A percentile compares a stretch with the other conserved stretches of the same genome.
Evolutionary conservation across 2,113 vertebrate genomes (phyloP).

Genomic region (Bubo bubo): DNA sequence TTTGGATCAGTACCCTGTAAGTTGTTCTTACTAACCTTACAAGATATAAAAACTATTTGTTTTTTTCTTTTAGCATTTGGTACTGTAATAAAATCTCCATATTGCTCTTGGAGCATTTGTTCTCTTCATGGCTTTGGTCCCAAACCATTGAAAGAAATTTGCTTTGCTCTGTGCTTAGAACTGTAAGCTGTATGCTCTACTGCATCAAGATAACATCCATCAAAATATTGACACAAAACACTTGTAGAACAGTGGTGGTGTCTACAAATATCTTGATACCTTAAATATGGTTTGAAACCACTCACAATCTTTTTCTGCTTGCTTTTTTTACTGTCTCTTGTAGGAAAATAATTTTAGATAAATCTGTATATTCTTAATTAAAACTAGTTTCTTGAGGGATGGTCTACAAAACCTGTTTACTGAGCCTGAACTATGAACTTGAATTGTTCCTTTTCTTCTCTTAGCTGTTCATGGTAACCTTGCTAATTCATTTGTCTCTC

Average conservation of each 20-base stretch:
- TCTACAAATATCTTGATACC: not conserved
- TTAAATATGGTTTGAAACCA: not conserved
- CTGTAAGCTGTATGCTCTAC: not conserved
- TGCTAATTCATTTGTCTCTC: not conserved
- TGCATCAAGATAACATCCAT: not conserved
- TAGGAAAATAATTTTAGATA: not conserved
- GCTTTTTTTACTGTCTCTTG: not conserved
- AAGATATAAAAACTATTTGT: not conserved
- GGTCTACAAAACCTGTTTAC: not conserved
- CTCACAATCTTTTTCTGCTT: not conserved
- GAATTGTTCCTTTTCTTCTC: not conserved
- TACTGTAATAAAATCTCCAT: not conserved
- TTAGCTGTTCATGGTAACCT: not conserved
- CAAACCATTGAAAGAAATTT: not conserved
- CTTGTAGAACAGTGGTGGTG: not conserved
- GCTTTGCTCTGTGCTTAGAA: not conserved
- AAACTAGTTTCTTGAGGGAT: not conserved
- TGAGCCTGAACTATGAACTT: not conserved
- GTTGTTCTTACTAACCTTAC: slow-evolving; percentile 24
- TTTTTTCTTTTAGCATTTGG: not conserved
- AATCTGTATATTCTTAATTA: not conserved
- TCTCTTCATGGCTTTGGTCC: not conserved
- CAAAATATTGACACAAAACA: not conserved
- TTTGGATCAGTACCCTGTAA: slow-evolving; percentile 89
- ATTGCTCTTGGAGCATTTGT: not conserved